Evolutionary conservation across 2,113 vertebrate species (phyloP).

Genomic region (Ptilonorhynchus violaceus): DNA sequence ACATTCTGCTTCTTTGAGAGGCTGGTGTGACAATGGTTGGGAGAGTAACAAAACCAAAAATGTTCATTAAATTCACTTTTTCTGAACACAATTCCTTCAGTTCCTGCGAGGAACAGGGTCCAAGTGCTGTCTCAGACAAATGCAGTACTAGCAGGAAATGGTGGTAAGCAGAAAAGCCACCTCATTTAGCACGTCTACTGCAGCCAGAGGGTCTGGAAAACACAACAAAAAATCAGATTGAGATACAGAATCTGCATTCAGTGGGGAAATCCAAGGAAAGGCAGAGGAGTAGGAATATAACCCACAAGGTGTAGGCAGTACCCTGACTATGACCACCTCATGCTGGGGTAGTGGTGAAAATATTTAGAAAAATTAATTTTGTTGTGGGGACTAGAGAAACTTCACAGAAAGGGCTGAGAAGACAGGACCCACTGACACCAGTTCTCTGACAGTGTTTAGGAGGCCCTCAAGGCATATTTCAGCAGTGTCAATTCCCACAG

Average conservation of each 20-base stretch:
- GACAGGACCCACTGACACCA: neutral
- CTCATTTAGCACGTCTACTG: neutral
- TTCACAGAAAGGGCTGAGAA: neutral
- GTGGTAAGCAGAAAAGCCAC: neutral
- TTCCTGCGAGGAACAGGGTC: neutral
- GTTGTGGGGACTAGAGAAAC: neutral
- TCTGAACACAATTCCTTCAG: neutral
- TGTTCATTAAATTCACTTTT: neutral
- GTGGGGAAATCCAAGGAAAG: neutral
- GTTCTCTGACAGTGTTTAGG: neutral
- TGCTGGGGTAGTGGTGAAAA: neutral
- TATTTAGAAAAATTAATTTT: neutral
- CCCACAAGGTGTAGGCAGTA: neutral
- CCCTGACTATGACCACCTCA: too few species aligned
- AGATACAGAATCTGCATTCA: neutral
- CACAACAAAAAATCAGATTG: neutral
- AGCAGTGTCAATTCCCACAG: neutral
- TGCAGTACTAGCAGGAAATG: accelerated
- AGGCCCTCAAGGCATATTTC: accelerated
- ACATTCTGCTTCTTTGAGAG: neutral
- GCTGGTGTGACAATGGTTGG: neutral
- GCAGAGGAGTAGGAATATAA: accelerated
- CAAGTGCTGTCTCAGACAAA: neutral
- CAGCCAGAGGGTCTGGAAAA: neutral
- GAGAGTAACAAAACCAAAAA: neutral